These are phyloP conservation scores for Gopherus evgoodei DNA, from an alignment of 2,113 vertebrate genomes.

Conservation along the genomic window DNA sequence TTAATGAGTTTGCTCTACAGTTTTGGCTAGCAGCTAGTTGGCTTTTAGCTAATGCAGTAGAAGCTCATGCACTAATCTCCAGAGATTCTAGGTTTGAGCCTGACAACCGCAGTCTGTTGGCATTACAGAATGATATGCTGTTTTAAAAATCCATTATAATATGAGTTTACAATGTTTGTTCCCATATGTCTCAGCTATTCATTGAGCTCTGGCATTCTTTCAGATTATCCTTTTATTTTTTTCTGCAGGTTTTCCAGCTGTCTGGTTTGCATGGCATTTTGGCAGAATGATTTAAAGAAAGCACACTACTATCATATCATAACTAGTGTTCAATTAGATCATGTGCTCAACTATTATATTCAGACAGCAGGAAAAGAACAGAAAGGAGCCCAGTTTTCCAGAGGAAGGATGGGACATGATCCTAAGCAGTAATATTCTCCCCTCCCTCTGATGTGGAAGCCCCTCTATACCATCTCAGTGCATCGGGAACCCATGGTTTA, in stretches of 20 bases:
- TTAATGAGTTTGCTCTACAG: too few relatives aligned
- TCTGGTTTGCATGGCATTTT: background rate
- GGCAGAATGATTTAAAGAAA: background rate
- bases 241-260: slow-evolving; percentile 13
- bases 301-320: background rate
- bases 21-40: too few relatives aligned
- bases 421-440: background rate
- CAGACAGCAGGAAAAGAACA: background rate
- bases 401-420: background rate
- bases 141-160: background rate
- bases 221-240: background rate
- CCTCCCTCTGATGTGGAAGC: background rate
- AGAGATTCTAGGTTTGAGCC: too few relatives aligned
- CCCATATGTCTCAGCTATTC: background rate
- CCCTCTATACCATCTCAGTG: background rate
- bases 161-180: background rate
- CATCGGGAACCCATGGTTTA: background rate
- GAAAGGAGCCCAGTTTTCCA: background rate
- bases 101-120: too few relatives aligned
- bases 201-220: background rate
- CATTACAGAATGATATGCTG: background rate
- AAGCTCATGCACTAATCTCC: too few relatives aligned
- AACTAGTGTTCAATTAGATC: background rate
- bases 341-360: background rate
- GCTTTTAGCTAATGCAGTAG: too few relatives aligned